Conservation (phyloP, 2,888 invertebrate genomes). For the Muscina levida region DNA sequence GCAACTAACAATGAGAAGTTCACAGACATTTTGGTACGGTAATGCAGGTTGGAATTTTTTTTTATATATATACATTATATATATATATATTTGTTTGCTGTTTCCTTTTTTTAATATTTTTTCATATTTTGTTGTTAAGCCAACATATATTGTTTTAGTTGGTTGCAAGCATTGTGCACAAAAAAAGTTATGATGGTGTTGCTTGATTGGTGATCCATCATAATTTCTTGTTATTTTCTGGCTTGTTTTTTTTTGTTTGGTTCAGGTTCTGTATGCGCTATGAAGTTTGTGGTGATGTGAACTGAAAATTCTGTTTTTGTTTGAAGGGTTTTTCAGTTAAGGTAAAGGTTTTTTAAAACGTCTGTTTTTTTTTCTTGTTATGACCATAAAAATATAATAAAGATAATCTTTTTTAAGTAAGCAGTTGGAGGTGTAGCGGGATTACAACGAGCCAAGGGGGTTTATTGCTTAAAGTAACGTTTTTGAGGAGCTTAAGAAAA, state of each 20-base stretch:
- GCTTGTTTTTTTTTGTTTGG: constrained; percentile 37
- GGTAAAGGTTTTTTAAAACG: constrained; percentile 35
- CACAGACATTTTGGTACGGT: constrained; percentile 5
- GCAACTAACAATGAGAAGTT: constrained; percentile 31
- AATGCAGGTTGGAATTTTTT: constrained; percentile 61
- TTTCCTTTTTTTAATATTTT: constrained; percentile 31
- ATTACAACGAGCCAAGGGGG: not conserved
- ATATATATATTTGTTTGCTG: constrained; percentile 1
- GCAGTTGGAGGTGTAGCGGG: no score
- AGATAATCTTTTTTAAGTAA: constrained; percentile 27
- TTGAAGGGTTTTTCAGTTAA: constrained; percentile 44
- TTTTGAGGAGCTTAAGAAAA: no score
- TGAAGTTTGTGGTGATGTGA: constrained; percentile 31
- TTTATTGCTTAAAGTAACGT: no score
- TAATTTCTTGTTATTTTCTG: constrained; percentile 70
- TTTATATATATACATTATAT: constrained; percentile 40
- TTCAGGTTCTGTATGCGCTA: not conserved
- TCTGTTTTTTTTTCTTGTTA: not conserved
- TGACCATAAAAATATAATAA: constrained; percentile 21
- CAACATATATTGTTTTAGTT: constrained; percentile 50
- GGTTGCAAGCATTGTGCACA: constrained; percentile 49
- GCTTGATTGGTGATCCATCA: constrained; percentile 80
- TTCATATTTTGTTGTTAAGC: constrained; percentile 45
- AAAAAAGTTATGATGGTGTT: constrained; percentile 72
- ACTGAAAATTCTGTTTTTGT: constrained; percentile 14